A percentile compares a stretch with the other conserved stretches of the same genome.
phyloP scores from a whole-genome alignment of 2,113 vertebrate species.

The Oreochromis aureus region DNA sequence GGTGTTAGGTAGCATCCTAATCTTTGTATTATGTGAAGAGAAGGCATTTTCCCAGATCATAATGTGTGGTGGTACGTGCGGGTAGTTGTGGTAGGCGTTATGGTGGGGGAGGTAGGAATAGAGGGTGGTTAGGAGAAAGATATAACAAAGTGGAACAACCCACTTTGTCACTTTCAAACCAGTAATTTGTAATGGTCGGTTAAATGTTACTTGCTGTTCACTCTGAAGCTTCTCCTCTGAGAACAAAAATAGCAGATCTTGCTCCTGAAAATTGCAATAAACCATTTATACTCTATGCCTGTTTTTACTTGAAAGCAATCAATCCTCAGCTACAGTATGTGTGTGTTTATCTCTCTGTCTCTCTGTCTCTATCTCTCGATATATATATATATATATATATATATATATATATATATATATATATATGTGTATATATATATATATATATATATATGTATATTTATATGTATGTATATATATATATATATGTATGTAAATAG shows the following conservation, averaged over 20 bases:
- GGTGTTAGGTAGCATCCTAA: slow-evolving; percentile 60
- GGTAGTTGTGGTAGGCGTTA: neutral
- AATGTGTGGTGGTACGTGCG: neutral
- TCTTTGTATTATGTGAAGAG: slow-evolving; percentile 64
- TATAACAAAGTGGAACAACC: slow-evolving; percentile 25
- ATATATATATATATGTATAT: neutral
- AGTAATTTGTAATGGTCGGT: slow-evolving; percentile 34
- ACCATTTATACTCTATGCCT: neutral
- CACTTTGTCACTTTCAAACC: slow-evolving; percentile 17
- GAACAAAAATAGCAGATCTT: neutral
- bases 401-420: neutral
- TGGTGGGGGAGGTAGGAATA: neutral
- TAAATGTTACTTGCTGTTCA: slow-evolving; percentile 18
- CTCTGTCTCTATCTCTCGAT: rapidly evolving
- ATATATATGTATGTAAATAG: neutral
- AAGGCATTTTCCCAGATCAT: slow-evolving; percentile 38
- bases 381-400: too few species aligned
- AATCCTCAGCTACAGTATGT: neutral
- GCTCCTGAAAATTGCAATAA: neutral
- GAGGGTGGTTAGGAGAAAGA: neutral
- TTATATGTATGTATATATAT: neutral
- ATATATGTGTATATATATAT: too few species aligned
- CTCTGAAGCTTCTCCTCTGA: neutral
- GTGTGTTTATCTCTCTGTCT: neutral
- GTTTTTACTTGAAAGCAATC: slow-evolving; percentile 8